Evolutionary conservation across 2,888 invertebrate species (phyloP), one percentile per base, ranked within the genome.

Genomic region (Caenorhabditis zanzibari): DNA sequence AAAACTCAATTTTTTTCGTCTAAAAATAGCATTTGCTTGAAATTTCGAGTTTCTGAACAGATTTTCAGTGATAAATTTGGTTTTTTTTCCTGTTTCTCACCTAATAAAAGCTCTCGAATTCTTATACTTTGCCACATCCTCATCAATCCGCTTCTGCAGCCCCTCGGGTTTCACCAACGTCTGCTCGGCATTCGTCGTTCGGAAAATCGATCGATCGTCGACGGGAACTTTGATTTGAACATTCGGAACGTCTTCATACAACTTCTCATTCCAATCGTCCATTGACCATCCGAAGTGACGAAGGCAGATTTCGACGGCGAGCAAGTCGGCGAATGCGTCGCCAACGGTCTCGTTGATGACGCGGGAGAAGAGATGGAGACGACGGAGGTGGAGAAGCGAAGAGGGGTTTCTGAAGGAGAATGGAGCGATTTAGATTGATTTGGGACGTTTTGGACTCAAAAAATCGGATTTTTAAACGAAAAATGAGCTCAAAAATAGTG

Each of bases 241-340:
- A 92, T 96, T 97, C 0, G 97, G 97, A 79, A 97, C 94, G 93
- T 98, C 98, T 0, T 92, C 93, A 92, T 99, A 99, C 12, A 95
- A 94, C 52, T 88, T 77, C 1, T 93, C 92, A 90, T 95, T 94
- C 99, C 99, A 99, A 64, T 96, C 95, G 38, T 93, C 93, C 0
- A 95, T 94, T 89, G 95, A 94, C 95, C 96, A 96, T 5, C 96
- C 96, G 85, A 95, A 95, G 2, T 95, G 95, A 89, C 95, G 95
- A 28, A 99, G 94, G 68, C 98, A 95, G 0, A 95, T 95, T 93
- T 99, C 99, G 0, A 98, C 97, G 6, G 97, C 93, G 79, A 99
- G 94, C 95, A 99, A 94, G 92, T 98, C 98, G 0, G 98, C 97
- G 72, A 99, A 95, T 3, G 98, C 98, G 94, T 99, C 99, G 0